Evolutionary conservation across 2,113 vertebrate species (phyloP).

Genomic region (Menidia beryllina): DNA sequence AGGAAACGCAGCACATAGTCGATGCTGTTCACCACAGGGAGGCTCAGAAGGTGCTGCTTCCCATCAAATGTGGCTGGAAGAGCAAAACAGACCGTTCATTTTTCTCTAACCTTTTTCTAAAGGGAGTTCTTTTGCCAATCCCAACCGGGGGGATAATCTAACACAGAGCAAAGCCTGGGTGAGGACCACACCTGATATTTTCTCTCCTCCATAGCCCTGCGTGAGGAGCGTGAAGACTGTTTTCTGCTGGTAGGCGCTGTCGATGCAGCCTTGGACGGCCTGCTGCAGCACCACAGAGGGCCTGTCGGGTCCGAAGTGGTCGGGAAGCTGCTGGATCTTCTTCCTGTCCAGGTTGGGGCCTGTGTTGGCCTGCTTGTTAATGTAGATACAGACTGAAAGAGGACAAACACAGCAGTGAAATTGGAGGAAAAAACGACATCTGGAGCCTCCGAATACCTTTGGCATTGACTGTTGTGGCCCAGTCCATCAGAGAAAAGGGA

Average conservation of each 20-base stretch:
- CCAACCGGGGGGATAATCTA: constrained; percentile 28
- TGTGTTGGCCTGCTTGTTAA: constrained; percentile 92
- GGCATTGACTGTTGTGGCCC: not conserved
- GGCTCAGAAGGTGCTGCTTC: constrained; percentile 92
- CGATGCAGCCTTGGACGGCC: constrained; percentile 95
- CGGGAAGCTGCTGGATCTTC: constrained; percentile 93
- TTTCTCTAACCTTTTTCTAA: constrained; percentile 10
- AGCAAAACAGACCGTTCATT: constrained; percentile 37
- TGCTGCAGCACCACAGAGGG: constrained; percentile 91
- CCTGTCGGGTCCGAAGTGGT: constrained; percentile 92
- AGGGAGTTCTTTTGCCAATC: not conserved
- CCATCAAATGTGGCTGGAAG: constrained; percentile 92
- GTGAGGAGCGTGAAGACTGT: constrained; percentile 93
- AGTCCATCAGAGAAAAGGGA: not conserved
- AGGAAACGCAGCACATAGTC: constrained; percentile 95
- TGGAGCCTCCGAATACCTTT: not conserved
- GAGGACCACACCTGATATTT: constrained; percentile 89
- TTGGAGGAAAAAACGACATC: not conserved
- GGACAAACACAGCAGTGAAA: constrained; percentile 5
- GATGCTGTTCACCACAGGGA: constrained; percentile 94
- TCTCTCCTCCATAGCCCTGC: constrained; percentile 93
- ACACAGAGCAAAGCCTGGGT: constrained; percentile 61
- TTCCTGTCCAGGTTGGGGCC: constrained; percentile 94
- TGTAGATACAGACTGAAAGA: constrained; percentile 92
- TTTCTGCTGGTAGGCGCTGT: constrained; percentile 95